These are phyloP conservation scores for Laodelphax striatellus DNA, from an alignment of 1,140 invertebrate species.

Conservation along the genomic window DNA sequence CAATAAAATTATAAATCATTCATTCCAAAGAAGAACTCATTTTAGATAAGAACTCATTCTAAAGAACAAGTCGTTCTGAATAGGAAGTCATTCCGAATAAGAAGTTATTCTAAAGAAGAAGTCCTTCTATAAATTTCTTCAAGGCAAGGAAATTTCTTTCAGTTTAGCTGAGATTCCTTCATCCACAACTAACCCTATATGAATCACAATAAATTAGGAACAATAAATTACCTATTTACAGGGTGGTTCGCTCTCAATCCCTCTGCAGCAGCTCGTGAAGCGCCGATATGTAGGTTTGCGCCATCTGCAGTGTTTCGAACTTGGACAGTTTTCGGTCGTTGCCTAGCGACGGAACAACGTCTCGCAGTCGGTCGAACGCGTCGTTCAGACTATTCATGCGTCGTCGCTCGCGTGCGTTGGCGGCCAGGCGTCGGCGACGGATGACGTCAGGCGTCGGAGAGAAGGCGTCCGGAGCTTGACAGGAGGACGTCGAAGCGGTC, in stretches of 20 bases:
- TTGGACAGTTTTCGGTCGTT: conserved; percentile 73
- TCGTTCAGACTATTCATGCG: conserved; percentile 75
- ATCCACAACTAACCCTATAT: too few species aligned
- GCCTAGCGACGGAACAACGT: conserved; percentile 67
- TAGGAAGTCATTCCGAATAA: too few species aligned
- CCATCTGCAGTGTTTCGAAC: conserved; percentile 81
- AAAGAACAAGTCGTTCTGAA: too few species aligned
- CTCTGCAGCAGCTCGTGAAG: conserved; percentile 46
- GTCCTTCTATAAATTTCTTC: too few species aligned
- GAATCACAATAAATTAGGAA: too few species aligned
- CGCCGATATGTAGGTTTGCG: conserved; percentile 70
- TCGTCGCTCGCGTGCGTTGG: conserved; percentile 64
- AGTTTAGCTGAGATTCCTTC: too few species aligned
- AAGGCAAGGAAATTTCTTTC: too few species aligned
- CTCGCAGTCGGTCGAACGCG: conserved; percentile 65
- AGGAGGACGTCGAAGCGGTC: background rate
- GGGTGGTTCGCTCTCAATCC: background rate
- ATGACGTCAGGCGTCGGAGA: conserved; percentile 32
- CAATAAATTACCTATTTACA: too few species aligned
- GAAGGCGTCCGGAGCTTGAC: background rate
- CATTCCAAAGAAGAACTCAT: too few species aligned
- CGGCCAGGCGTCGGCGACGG: conserved; percentile 52
- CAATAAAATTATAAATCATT: too few species aligned
- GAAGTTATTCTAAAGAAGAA: too few species aligned
- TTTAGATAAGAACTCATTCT: too few species aligned